Evolutionary conservation across 2,888 invertebrate genomes (phyloP).

Genomic region (Gnatocerus cornutus): DNA sequence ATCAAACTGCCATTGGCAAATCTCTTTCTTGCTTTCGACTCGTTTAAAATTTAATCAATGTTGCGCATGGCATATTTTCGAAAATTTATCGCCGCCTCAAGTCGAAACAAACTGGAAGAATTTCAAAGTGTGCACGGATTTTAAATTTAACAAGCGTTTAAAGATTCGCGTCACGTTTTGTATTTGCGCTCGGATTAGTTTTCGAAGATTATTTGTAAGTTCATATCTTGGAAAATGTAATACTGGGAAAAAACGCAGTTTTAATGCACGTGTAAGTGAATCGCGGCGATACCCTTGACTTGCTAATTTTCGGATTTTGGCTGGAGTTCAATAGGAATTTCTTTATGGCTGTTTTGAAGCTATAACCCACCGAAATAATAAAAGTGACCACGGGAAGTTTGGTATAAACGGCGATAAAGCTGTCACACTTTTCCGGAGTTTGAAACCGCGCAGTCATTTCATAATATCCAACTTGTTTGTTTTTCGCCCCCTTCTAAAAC

Average conservation of each 20-base stretch:
- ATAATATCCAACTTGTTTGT: too few relatives aligned
- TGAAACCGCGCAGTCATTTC: background rate
- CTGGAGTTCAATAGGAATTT: too few relatives aligned
- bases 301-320: background rate
- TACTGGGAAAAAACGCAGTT: too few relatives aligned
- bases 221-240: too few relatives aligned
- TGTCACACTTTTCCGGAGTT: background rate
- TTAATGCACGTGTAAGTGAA: too few relatives aligned
- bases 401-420: background rate
- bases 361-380: too few relatives aligned
- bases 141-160: conserved; percentile 12
- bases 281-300: too few relatives aligned
- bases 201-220: conserved; percentile 11
- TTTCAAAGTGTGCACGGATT: conserved; percentile 6
- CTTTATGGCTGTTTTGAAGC: too few relatives aligned
- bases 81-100: conserved; percentile 1
- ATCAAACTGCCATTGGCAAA: background rate
- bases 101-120: conserved; percentile 8
- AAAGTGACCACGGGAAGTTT: background rate
- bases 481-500: too few relatives aligned
- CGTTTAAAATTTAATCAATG: conserved; percentile 26
- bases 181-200: conserved; percentile 24
- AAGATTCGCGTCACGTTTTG: conserved; percentile 18
- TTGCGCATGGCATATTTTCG: background rate
- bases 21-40: conserved; percentile 4